Percentiles rank a stretch among this genome's conserved stretches.
Conservation (phyloP, 2,113 vertebrate genomes). For the Oncorhynchus keta region DNA sequence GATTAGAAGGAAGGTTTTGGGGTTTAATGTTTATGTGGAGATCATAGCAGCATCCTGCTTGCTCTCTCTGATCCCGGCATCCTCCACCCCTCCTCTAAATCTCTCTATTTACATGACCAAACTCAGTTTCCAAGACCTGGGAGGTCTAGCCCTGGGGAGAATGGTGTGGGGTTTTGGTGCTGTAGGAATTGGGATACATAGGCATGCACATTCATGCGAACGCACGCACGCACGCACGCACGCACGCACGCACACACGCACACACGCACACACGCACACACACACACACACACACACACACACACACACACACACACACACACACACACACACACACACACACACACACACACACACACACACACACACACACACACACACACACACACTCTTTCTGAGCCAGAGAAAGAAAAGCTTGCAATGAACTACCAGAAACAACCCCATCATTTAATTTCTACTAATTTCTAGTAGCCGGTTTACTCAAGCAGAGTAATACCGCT, state of each 20-base stretch:
- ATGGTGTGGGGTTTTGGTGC: conserved; percentile 28
- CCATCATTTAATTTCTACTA: not conserved
- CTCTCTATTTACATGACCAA: conserved; percentile 42
- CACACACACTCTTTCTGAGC: not conserved
- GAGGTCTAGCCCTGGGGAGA: not conserved
- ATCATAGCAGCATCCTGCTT: conserved; percentile 8
- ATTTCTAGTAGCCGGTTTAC: not conserved
- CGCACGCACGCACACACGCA: not conserved
- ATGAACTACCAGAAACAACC: conserved; percentile 1
- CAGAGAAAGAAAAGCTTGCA: not conserved
- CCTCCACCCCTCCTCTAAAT: not conserved
- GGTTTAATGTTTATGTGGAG: conserved; percentile 27
- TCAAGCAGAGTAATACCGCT: not conserved
- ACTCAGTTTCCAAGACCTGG: not conserved
- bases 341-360: not conserved
- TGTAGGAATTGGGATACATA: not conserved
- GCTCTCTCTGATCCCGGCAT: conserved; percentile 4
- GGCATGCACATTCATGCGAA: not conserved
- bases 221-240: not conserved
- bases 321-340: not conserved
- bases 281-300: not conserved
- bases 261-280: conserved; percentile 1
- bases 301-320: not conserved
- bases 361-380: not conserved
- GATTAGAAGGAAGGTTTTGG: not conserved